Evolutionary conservation across 2,888 invertebrate species (phyloP), one percentile per base, ranked within the genome.

Genomic region (Lysandra coridon): DNA sequence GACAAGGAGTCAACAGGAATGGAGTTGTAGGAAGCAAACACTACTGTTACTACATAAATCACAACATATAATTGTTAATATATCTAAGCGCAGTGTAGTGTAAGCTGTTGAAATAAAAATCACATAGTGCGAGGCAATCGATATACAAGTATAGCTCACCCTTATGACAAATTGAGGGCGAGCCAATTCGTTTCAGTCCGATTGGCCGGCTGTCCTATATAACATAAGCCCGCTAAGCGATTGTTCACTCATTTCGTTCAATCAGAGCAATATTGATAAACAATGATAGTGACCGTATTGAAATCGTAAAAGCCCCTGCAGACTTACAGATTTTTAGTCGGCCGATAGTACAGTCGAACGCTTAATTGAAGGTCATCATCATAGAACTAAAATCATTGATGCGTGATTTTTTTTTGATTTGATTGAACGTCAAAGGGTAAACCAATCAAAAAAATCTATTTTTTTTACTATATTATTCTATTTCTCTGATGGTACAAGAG

Each of bases 171-270:
- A 93, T 91, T 88, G 94, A 93, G 94, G 91, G 92, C 93, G 91
- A 92, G 89, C 90, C 93, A 92, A 93, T 94, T 93, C 92, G 93
- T 93, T 93, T 91, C 93, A 93, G 91, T 93, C 93, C 92, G 92
- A 93, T 93, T 93, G 93, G 90, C 89, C 88, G 91, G 89, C 89
- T 92, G 79, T 74, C 74, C 74, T 74, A 74, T 79, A 79, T 79
- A 60, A 74, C 60, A 91, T 91, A 90, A 91, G 86, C 89, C 88
- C 89, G 89, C 87, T 88, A 88, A 89, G 53, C 57, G 53, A 74
- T 79, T 79, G 74, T 79, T 37, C 60, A 53, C 40, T 73, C 73
- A 73, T 74, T 78, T 49, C 37, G 78, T 73, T 37, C 74, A 79
- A 79, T 69, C 78, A 44, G 23, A 30, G 33, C 44, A 44, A 30